A percentile compares a stretch with the other conserved stretches of the same genome.
These are phyloP conservation scores for Lepus americanus DNA, from an alignment of 2,113 vertebrate genomes.

Conservation along the genomic window DNA sequence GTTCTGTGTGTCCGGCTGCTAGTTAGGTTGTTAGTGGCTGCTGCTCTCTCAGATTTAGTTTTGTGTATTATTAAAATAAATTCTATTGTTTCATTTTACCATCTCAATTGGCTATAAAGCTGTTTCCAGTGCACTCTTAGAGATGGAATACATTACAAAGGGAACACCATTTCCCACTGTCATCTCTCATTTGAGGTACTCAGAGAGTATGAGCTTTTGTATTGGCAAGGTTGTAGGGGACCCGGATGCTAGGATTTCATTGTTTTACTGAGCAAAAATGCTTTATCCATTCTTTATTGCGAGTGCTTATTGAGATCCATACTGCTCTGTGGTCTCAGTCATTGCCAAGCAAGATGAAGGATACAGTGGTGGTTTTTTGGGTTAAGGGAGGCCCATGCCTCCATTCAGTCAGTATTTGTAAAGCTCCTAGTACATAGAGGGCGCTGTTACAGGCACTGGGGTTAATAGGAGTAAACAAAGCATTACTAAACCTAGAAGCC, in stretches of 20 bases:
- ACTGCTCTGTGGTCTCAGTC: conserved; percentile 17
- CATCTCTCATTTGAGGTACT: conserved; percentile 74
- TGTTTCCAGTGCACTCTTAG: conserved; percentile 2
- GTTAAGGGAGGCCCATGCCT: conserved; percentile 19
- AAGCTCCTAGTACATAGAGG: not conserved
- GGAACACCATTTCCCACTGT: conserved; percentile 62
- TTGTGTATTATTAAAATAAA: conserved; percentile 75
- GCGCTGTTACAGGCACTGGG: not conserved
- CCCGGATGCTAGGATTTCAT: conserved; percentile 50
- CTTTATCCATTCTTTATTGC: conserved; percentile 56
- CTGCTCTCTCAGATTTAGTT: conserved; percentile 67
- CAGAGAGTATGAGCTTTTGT: conserved; percentile 28
- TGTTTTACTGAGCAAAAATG: conserved; percentile 57
- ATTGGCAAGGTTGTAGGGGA: conserved; percentile 57
- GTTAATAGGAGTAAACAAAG: not conserved
- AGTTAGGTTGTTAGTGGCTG: not conserved
- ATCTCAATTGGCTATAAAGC: conserved; percentile 11
- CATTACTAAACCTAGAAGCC: not conserved
- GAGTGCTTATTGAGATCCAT: conserved; percentile 57
- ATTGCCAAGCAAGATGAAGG: conserved; percentile 64
- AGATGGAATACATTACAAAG: conserved; percentile 51
- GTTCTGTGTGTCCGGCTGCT: conserved; percentile 29
- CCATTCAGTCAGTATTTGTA: conserved; percentile 18
- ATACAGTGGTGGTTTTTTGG: conserved; percentile 52
- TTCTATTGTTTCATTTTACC: conserved; percentile 54